Evolutionary conservation across 2,113 vertebrate species (phyloP).

Genomic region (Machaerirhynchus nigripectus): DNA sequence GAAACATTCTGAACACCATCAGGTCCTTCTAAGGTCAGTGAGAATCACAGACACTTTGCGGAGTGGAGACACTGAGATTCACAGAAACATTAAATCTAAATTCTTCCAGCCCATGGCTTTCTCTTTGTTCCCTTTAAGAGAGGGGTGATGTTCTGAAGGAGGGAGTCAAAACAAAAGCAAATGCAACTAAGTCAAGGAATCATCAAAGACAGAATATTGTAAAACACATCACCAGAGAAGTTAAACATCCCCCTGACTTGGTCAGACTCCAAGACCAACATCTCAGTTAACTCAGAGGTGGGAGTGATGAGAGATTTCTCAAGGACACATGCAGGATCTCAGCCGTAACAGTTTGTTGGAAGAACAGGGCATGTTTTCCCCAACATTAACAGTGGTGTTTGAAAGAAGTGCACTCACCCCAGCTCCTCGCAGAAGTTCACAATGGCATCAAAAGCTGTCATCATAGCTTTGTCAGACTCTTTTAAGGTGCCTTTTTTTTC

Average conservation of each 20-base stretch:
- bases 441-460: slow-evolving; percentile 88
- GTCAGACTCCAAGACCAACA: background rate
- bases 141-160: background rate
- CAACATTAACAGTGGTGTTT: background rate
- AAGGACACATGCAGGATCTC: background rate
- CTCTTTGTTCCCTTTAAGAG: background rate
- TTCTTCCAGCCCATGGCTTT: background rate
- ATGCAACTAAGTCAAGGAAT: background rate
- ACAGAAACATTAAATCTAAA: background rate
- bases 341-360: background rate
- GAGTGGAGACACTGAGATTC: background rate
- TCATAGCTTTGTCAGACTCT: slow-evolving; percentile 80
- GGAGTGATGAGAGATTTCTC: background rate
- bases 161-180: background rate
- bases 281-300: background rate
- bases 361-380: background rate
- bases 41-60: background rate
- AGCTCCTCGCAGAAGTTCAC: slow-evolving; percentile 86
- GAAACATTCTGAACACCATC: background rate
- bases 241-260: background rate
- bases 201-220: background rate
- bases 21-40: background rate
- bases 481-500: slow-evolving; percentile 84
- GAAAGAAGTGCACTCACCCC: slow-evolving; percentile 67
- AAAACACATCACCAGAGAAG: background rate